Evolutionary conservation across 2,113 vertebrate species (phyloP).

Genomic region (Crotalus horridus): DNA sequence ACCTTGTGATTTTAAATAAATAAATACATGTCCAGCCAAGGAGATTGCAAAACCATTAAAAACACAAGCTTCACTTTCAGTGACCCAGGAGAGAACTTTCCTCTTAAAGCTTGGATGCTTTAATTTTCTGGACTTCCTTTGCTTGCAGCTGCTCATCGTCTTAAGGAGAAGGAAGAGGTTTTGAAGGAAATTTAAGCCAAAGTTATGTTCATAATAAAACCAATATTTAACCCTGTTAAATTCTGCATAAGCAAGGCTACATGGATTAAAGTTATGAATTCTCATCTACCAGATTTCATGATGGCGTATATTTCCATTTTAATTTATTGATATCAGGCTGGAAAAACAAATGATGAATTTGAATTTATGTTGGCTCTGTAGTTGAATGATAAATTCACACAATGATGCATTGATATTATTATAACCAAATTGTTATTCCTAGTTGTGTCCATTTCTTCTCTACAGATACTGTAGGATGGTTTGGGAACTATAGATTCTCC

Average conservation of each 20-base stretch:
- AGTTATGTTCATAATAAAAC: neutral
- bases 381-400: neutral
- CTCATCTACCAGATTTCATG: neutral
- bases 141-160: too few species aligned
- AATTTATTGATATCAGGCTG: neutral
- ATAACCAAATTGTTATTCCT: neutral
- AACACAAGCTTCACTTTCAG: neutral
- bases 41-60: neutral
- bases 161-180: neutral
- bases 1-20: fast-evolving
- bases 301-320: neutral
- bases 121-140: neutral
- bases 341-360: neutral
- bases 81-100: neutral
- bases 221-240: neutral
- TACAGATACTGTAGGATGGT: neutral
- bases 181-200: neutral
- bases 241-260: neutral
- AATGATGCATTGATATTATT: neutral
- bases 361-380: neutral
- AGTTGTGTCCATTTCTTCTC: neutral
- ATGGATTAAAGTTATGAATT: neutral
- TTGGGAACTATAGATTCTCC: neutral
- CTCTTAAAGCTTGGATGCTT: neutral
- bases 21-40: conserved; percentile 7